Percentiles rank a stretch among this genome's conserved stretches.
These are phyloP conservation scores for Lysandra bellargus DNA, from an alignment of 2,888 invertebrate genomes.

Conservation along the genomic window DNA sequence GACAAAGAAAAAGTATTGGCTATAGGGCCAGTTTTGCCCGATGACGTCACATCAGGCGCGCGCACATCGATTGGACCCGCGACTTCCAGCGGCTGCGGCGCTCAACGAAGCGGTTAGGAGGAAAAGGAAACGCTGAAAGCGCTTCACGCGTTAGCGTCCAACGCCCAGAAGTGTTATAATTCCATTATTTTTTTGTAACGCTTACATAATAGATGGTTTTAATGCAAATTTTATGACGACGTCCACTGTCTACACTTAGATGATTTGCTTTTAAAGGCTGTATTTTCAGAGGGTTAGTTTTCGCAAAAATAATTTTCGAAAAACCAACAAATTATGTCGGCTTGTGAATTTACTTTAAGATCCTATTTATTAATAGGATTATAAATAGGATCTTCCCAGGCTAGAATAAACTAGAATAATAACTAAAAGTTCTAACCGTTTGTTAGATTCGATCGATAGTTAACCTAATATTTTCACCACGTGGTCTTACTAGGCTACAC, in stretches of 20 bases:
- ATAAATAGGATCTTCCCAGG: neutral
- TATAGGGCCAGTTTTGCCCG: constrained; percentile 51
- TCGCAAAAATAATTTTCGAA: neutral
- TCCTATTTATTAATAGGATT: too few relatives aligned
- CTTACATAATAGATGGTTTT: constrained; percentile 8
- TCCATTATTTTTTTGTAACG: constrained; percentile 18
- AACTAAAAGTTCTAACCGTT: neutral
- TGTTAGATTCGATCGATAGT: neutral
- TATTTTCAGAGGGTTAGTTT: neutral
- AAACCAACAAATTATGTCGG: neutral
- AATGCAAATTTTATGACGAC: neutral
- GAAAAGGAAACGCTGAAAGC: constrained; percentile 49
- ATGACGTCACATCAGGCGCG: constrained; percentile 75
- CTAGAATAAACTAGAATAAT: neutral
- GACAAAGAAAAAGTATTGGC: too few relatives aligned
- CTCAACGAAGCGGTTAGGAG: constrained; percentile 31
- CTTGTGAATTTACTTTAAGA: neutral
- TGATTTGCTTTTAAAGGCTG: neutral
- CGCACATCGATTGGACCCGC: constrained; percentile 71
- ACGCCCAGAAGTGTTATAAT: constrained; percentile 30
- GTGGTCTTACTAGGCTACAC: neutral
- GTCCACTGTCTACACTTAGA: neutral
- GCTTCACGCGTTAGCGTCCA: constrained; percentile 43
- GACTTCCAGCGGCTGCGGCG: constrained; percentile 63
- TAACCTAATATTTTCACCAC: neutral